Evolutionary conservation across 2,797 vertebrate species (phyloP), one percentile per base, ranked within the genome.

Genomic region (Antennarius maculatus): DNA sequence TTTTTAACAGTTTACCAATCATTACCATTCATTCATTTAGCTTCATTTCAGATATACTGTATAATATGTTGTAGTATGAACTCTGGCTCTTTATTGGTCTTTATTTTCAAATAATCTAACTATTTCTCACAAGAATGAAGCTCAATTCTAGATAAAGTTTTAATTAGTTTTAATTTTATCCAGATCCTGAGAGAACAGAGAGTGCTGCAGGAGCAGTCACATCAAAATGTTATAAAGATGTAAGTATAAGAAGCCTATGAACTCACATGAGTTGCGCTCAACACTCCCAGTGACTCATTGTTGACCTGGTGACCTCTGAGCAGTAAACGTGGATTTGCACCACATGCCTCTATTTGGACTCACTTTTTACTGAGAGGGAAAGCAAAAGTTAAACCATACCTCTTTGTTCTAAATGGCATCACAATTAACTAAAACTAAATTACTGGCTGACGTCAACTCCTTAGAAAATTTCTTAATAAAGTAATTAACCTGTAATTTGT

Each of bases 11-110:
- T 69, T 58, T 8, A 27, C 17, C 53, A 6, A 37, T 45, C 29
- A 47, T 37, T 41, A 9, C 48, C 56, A n/a, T 41, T 43, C 42
- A 43, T 13, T 13, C 4, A 15, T 43, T 3, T 15, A 15, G 23
- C 23, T 43, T 43, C 14, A 43, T 14, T 43, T 15, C 42, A 43
- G 11, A 43, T 15, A 9, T 41, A 41, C 13, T 41, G 49, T 17
- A 0, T 17, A 16, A 60, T 43, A 17, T 51, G 7, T 60, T 49
- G 5, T 18, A 61, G 29, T 41, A 49, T 65, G 12, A 64, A 69
- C 41, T 31, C 39, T 34, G 29, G 27, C 48, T 34, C n/a, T 31
- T 43, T 27, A 51, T 1, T 10, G 23, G 46, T 56, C 46, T 37
- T n/a, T 37, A 6, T 23, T 3, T 64, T 48, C 1, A 64, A 64